Conservation (phyloP, 2,888 invertebrate genomes). For the Sabatieria punctata region DNA sequence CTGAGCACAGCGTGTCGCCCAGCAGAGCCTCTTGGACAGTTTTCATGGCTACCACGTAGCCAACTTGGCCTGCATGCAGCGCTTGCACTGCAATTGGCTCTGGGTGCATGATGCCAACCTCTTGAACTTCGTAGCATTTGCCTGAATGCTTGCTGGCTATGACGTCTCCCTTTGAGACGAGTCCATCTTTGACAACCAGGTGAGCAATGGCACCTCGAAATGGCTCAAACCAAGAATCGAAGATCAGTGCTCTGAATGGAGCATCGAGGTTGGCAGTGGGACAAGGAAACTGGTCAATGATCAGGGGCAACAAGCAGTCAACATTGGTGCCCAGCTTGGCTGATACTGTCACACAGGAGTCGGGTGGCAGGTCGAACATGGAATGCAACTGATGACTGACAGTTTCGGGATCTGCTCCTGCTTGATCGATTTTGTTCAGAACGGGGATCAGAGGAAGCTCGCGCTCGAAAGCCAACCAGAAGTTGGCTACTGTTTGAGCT, state of each 20-base stretch:
- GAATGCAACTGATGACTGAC: constrained; percentile 58
- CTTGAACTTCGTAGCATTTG: too few relatives aligned
- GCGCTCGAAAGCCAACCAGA: constrained; percentile 65
- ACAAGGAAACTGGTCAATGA: constrained; percentile 48
- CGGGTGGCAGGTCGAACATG: constrained; percentile 60
- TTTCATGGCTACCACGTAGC: constrained; percentile 64
- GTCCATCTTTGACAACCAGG: constrained; percentile 59
- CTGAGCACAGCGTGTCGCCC: constrained; percentile 51
- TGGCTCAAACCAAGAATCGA: constrained; percentile 83
- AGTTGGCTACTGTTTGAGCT: constrained; percentile 94
- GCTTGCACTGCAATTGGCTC: background rate
- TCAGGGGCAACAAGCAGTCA: constrained; percentile 52
- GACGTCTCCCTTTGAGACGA: constrained; percentile 49
- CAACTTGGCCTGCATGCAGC: constrained; percentile 69
- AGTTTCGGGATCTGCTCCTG: constrained; percentile 65
- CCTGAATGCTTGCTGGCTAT: too few relatives aligned
- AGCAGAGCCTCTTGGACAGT: constrained; percentile 53
- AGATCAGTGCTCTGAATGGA: constrained; percentile 60
- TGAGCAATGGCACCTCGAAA: constrained; percentile 63
- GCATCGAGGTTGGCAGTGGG: constrained; percentile 31
- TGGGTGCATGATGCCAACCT: constrained; percentile 8
- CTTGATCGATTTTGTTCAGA: constrained; percentile 87
- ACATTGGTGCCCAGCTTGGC: constrained; percentile 79
- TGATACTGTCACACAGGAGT: constrained; percentile 61
- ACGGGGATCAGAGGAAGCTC: constrained; percentile 71